Base-by-base conservation (phyloP, 37 sponge, comb jelly and placozoan species). In the Diacarnus erythraeanus region DNA sequence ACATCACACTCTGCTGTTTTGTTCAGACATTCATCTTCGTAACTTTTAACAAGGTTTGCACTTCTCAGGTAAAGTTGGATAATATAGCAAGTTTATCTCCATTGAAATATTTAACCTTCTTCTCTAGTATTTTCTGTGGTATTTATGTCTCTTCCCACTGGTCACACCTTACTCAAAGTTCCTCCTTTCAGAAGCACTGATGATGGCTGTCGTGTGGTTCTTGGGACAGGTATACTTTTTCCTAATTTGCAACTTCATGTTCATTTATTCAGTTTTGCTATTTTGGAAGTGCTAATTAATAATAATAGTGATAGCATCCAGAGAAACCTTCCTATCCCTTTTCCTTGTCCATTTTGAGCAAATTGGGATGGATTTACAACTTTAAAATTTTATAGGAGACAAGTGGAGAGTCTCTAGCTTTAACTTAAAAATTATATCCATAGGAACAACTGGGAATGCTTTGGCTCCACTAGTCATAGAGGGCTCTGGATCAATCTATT, bases 21-120 rank as follows among this genome's bases (percentile, higher is more conserved):
- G 80, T 99, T 23, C 93, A 96, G 65, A 99, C 99, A 0, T 81
- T 92, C 34, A 63, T 90, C 8, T 99, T 99, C 79, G 99, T 96
- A 2, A 93, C 95, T 20, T 96, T 92, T 87, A 99, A 99, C 78
- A 99, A 99, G 94, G 96, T 99, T 4, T 89, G 93, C 75, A 99
- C 99, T 2, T 96, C 99, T 67, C 97, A 96, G 83, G 97, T 96
- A 21, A 35, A 47, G 6, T 15, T 47, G n/a, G n/a, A n/a, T n/a
- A n/a, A n/a, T n/a, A n/a, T n/a, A n/a, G n/a, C n/a, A 47, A 47
- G 51, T 12, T 47, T 15, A 12, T 15, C 6, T 47, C 51, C 6
- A 6, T 47, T 47, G 51, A 47, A 47, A 47, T 71, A 15, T 8
- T 40, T 36, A 9, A 18, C 15, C 42, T 29, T 75, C 43, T 36